These are phyloP conservation scores for Ichneumoninae sp. DNA, from an alignment of 2,888 invertebrate species.

Conservation along the genomic window DNA sequence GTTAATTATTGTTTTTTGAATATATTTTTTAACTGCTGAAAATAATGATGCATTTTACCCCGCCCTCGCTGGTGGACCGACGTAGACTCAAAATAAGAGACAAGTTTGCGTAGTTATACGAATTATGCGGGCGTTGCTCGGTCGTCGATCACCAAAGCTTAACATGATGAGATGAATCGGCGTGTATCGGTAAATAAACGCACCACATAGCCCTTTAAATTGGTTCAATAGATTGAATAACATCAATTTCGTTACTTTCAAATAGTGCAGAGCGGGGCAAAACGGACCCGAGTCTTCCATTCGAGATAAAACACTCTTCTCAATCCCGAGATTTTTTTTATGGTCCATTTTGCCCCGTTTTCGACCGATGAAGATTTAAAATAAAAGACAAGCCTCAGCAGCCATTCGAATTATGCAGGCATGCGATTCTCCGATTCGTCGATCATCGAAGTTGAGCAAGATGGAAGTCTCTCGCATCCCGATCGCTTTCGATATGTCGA, in stretches of 20 bases:
- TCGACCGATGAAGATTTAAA: neutral
- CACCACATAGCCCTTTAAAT: no score
- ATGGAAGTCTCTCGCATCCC: neutral
- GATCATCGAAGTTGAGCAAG: conserved; percentile 38
- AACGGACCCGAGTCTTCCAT: neutral
- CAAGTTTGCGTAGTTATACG: neutral
- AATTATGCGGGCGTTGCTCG: no score
- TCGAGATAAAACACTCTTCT: neutral
- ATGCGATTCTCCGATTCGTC: neutral
- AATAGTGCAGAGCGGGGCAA: no score
- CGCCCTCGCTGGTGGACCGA: neutral
- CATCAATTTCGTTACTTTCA: no score
- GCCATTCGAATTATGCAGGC: neutral
- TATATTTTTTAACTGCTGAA: no score
- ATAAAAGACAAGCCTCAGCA: neutral
- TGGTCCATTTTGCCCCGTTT: no score
- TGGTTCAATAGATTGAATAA: no score
- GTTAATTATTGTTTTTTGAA: neutral
- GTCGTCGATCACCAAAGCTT: no score
- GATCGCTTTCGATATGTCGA: conserved; percentile 50
- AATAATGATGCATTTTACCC: no score
- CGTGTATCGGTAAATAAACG: no score
- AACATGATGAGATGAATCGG: no score
- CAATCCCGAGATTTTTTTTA: no score
- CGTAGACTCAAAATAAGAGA: neutral